A percentile compares a stretch with the other conserved stretches of the same genome.
Conservation (phyloP, 2,113 vertebrate genomes). For the Esox niger region DNA sequence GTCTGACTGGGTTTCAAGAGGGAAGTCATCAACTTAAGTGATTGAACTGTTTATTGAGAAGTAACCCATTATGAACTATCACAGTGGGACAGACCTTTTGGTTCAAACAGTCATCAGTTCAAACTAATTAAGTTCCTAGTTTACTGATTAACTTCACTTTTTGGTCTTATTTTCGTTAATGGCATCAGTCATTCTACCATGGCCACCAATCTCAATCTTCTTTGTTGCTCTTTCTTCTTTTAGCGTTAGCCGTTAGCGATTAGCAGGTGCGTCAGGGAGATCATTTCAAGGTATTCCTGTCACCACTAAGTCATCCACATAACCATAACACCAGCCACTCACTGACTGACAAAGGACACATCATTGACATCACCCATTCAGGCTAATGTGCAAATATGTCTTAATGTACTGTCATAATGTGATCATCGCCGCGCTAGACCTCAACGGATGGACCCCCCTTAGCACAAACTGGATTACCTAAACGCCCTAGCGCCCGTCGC, state of each 20-base stretch:
- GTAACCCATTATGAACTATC: background rate
- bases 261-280: slow-evolving; percentile 55
- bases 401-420: slow-evolving; percentile 58
- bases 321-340: slow-evolving; percentile 55
- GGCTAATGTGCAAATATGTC: slow-evolving; percentile 70
- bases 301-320: slow-evolving; percentile 62
- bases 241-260: slow-evolving; percentile 22
- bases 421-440: slow-evolving; percentile 34
- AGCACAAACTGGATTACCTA: slow-evolving; percentile 64
- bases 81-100: background rate
- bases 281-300: slow-evolving; percentile 54
- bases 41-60: too few species aligned
- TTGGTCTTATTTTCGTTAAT: too few species aligned
- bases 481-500: slow-evolving; percentile 50
- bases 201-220: background rate
- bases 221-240: slow-evolving; percentile 7
- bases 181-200: background rate
- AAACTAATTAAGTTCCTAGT: background rate
- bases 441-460: slow-evolving; percentile 55
- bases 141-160: too few species aligned
- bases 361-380: slow-evolving; percentile 60
- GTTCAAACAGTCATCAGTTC: background rate
- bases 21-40: background rate
- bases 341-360: slow-evolving; percentile 61
- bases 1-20: background rate